Evolutionary conservation across 2,888 invertebrate genomes (phyloP).

Genomic region (Girardia tigrina): DNA sequence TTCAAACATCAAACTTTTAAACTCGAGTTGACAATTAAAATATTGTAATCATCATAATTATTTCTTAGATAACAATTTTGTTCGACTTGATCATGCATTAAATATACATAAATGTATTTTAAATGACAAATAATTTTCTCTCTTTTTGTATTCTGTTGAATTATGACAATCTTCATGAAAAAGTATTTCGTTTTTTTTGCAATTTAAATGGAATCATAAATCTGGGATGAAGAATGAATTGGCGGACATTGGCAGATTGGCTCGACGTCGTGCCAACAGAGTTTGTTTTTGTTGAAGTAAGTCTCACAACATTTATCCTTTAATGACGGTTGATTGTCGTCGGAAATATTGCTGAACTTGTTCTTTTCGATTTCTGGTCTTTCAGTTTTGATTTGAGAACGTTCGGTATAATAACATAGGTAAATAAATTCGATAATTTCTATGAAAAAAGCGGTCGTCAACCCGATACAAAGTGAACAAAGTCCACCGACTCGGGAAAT

Average conservation of each 20-base stretch:
- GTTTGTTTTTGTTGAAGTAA: not conserved
- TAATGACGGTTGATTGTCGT: not conserved
- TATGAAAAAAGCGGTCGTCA: slow-evolving; percentile 34
- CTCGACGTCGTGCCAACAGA: not conserved
- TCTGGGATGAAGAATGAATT: not conserved
- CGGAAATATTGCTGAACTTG: not conserved
- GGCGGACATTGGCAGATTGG: slow-evolving; percentile 10
- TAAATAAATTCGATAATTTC: slow-evolving; percentile 36
- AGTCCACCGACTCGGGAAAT: slow-evolving; percentile 35
- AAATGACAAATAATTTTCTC: too few species aligned
- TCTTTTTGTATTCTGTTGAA: too few species aligned
- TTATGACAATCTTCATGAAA: too few species aligned
- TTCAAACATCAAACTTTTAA: too few species aligned
- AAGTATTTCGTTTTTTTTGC: too few species aligned
- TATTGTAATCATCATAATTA: too few species aligned
- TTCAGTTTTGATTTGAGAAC: not conserved
- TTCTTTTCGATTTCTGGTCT: not conserved
- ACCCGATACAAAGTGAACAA: slow-evolving; percentile 35
- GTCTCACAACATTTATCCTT: not conserved
- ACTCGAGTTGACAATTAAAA: too few species aligned
- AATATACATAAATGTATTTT: too few species aligned
- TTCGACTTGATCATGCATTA: too few species aligned
- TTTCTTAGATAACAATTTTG: too few species aligned
- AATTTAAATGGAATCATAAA: not conserved
- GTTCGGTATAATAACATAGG: not conserved